These are phyloP conservation scores for Psittacula derbiana DNA, from an alignment of 2,797 vertebrate species.

Conservation along the genomic window DNA sequence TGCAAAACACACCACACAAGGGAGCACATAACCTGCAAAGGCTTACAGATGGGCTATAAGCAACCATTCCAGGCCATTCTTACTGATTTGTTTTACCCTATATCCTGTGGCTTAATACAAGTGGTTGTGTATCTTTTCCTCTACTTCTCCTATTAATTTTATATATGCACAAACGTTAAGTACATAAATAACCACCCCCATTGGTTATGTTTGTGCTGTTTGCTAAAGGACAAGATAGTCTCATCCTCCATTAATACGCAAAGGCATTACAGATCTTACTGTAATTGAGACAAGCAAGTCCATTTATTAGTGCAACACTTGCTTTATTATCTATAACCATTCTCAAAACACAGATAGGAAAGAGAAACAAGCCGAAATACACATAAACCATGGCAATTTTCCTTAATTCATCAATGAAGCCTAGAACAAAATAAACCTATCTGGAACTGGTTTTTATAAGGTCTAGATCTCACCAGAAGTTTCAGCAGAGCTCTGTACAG, in stretches of 20 bases:
- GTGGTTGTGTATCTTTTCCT: neutral
- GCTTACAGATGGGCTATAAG: neutral
- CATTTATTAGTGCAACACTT: neutral
- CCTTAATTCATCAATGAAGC: neutral
- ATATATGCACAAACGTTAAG: neutral
- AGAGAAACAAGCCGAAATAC: neutral
- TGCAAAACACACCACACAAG: neutral
- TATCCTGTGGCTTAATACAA: neutral
- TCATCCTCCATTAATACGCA: neutral
- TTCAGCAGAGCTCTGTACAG: neutral
- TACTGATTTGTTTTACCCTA: neutral
- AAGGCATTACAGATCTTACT: fast-evolving
- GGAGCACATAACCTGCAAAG: neutral
- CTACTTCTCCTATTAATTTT: neutral
- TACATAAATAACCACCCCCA: neutral
- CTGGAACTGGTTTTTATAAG: neutral
- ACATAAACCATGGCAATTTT: neutral
- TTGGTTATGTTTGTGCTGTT: fast-evolving
- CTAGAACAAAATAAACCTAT: neutral
- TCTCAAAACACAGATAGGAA: neutral
- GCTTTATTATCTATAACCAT: neutral
- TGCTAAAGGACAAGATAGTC: neutral
- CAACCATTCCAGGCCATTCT: neutral
- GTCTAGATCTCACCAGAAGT: neutral
- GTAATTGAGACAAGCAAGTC: neutral